phyloP scores from a whole-genome alignment of 1,140 invertebrate genomes.

The Drosophila insularis region DNA sequence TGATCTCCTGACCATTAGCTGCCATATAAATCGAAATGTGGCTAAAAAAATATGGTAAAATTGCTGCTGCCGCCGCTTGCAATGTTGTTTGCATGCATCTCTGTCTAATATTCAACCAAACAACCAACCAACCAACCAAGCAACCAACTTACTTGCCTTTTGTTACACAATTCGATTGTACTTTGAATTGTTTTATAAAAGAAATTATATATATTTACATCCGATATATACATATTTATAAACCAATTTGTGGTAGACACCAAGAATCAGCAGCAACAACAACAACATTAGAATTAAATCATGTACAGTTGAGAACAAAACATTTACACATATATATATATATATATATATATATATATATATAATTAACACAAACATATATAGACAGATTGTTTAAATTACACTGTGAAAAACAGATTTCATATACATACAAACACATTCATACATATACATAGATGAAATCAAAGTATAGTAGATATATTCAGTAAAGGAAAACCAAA shows the following conservation, averaged over 20 bases:
- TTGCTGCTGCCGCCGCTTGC: neutral
- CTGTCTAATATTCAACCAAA: neutral
- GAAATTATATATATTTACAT: neutral
- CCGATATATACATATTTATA: neutral
- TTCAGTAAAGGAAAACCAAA: slow-evolving; percentile 3
- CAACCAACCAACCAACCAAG: neutral
- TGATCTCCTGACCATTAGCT: slow-evolving; percentile 81
- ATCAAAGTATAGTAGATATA: neutral
- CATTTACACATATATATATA: slow-evolving; percentile 3
- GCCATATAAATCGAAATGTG: slow-evolving; percentile 34
- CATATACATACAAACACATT: neutral
- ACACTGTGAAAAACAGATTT: slow-evolving; percentile 3
- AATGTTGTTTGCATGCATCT: neutral
- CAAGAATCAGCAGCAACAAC: slow-evolving; percentile 9
- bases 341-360: slow-evolving; percentile 13
- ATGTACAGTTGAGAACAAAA: slow-evolving; percentile 57
- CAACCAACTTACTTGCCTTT: slow-evolving; percentile 6
- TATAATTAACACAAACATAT: neutral
- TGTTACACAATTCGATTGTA: slow-evolving; percentile 6
- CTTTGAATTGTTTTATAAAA: neutral
- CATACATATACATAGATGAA: neutral
- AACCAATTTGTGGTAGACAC: neutral
- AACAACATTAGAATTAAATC: slow-evolving; percentile 61
- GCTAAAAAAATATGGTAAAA: slow-evolving; percentile 3
- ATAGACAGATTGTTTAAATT: slow-evolving; percentile 1